phyloP scores from a whole-genome alignment of 2,797 vertebrate genomes.

The Eurystomus glaucurus region DNA sequence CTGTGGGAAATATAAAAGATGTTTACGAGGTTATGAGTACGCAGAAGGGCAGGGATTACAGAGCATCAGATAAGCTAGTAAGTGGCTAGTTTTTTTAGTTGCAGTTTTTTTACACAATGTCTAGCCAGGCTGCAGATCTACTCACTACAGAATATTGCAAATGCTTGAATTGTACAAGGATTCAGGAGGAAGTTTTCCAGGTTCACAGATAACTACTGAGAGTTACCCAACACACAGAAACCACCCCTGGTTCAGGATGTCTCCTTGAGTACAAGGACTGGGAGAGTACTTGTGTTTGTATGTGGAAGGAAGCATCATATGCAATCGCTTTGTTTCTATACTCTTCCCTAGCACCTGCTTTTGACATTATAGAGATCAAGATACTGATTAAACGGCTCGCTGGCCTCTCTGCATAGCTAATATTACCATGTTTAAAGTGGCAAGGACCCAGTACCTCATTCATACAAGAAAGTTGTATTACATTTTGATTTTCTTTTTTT shows the following conservation, averaged over 20 bases:
- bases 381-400: not conserved
- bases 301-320: not conserved
- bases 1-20: not conserved
- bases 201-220: not conserved
- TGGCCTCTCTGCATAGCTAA: not conserved
- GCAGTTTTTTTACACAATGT: not conserved
- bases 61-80: not conserved
- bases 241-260: not conserved
- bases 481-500: not conserved
- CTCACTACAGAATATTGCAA: not conserved
- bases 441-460: not conserved
- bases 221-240: not conserved
- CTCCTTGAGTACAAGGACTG: not conserved
- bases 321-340: not conserved
- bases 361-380: not conserved
- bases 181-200: not conserved
- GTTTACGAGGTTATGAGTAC: not conserved
- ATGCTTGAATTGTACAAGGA: not conserved
- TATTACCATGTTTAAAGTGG: fast-evolving
- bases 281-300: not conserved
- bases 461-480: not conserved
- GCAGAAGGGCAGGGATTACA: not conserved
- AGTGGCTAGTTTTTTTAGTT: not conserved
- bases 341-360: not conserved
- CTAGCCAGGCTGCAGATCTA: not conserved